Evolutionary conservation across 2,888 invertebrate species (phyloP).

Genomic region (Phortica okadai): DNA sequence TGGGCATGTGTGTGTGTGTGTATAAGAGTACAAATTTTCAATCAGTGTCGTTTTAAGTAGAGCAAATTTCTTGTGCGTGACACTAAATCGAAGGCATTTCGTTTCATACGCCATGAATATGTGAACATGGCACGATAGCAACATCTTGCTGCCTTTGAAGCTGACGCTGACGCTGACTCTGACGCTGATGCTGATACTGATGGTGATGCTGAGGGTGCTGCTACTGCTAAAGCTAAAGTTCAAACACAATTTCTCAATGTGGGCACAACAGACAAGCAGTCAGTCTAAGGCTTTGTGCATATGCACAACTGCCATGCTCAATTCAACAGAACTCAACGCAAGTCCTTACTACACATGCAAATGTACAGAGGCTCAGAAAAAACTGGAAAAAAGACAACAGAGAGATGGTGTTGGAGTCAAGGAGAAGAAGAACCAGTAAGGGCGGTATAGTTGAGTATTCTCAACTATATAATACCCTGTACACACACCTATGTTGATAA

Average conservation of each 20-base stretch:
- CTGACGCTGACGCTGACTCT: no score
- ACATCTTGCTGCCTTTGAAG: neutral
- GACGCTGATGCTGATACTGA: neutral
- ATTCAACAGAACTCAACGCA: neutral
- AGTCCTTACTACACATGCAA: neutral
- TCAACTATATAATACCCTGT: no score
- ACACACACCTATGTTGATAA: no score
- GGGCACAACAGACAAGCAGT: neutral
- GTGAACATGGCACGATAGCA: neutral
- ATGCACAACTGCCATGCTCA: neutral
- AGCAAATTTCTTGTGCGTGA: slow-evolving; percentile 22
- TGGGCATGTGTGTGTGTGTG: no score
- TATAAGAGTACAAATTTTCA: neutral
- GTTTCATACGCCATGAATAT: neutral
- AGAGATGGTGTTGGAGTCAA: neutral
- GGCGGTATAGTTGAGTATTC: no score
- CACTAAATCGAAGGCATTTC: slow-evolving; percentile 24
- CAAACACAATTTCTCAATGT: slow-evolving; percentile 26
- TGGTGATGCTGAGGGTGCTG: neutral
- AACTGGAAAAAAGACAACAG: neutral
- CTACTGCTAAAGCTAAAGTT: neutral
- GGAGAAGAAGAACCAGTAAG: no score
- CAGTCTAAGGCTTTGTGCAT: neutral
- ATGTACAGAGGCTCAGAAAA: neutral
- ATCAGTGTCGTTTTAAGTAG: slow-evolving; percentile 24